Base-by-base conservation (phyloP, 2,797 vertebrate species). In the Hippoglossus hippoglossus region DNA sequence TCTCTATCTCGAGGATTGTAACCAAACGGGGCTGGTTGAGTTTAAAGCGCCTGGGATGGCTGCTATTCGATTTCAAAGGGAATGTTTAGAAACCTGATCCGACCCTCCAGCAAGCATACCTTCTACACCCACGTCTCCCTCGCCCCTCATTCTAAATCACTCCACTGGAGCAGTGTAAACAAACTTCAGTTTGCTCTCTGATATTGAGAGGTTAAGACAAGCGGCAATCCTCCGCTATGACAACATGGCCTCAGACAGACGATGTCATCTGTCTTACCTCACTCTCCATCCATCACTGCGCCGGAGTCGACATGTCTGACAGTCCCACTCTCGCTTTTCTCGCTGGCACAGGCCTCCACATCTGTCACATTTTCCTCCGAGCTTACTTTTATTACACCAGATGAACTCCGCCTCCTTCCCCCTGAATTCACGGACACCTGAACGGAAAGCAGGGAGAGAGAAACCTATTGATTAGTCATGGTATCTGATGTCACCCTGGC, bases 251-350 rank as follows among this genome's bases (percentile, higher is more conserved):
- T 87, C 90, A 92, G 92, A 95, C 93, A 89, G 91, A 90, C 91
- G 84, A 91, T 90, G 92, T 93, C 93, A 94, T 94, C 93, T 70
- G 90, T 94, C 94, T 94, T 93, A 89, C 87, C 92, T 92, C 92
- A 90, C 91, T 92, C 91, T 91, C 92, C 94, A 94, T 95, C 94
- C 93, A 94, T 95, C 94, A 95, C 93, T 6, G 28, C 62, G 88
- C 90, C 90, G 94, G 93, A 95, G 94, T 93, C 94, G 86, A 91
- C 90, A 78, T 93, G 94, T 95, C 94, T 95, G 93, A 94, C 94
- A 94, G 91, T 77, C 88, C 88, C 82, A 85, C 92, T 94, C 93
- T 94, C 91, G 68, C 92, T 91, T 92, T 91, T 77, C 88, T 88
- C 80, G 81, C 87, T 90, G 92, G 89, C 90, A 83, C 83, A 63